A percentile compares a stretch with the other conserved stretches of the same genome.
These are phyloP conservation scores for Myrmecophaga tridactyla DNA, from an alignment of 2,113 vertebrate species.

Conservation along the genomic window DNA sequence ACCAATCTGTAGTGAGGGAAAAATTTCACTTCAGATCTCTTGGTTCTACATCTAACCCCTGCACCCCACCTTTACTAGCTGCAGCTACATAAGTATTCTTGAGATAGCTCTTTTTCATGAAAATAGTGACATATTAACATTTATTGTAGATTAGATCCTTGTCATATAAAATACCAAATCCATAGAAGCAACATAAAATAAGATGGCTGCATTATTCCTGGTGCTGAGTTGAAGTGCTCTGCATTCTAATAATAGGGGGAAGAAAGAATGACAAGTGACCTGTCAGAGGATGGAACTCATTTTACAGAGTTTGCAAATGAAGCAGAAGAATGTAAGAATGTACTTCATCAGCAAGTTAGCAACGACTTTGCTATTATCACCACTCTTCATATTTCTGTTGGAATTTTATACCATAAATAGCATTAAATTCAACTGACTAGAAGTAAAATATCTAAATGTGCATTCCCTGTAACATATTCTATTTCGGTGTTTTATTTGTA, in stretches of 20 bases:
- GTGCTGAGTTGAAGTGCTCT: background rate
- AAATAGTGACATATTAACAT: conserved; percentile 3
- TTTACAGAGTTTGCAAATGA: conserved; percentile 52
- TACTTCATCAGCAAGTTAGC: conserved; percentile 38
- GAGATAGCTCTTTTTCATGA: conserved; percentile 22
- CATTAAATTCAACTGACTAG: conserved; percentile 16
- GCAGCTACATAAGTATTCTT: background rate
- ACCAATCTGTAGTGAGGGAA: background rate
- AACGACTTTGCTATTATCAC: background rate
- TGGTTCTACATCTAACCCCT: background rate
- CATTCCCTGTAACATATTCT: background rate
- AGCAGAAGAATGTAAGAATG: conserved; percentile 6
- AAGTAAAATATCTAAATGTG: conserved; percentile 21
- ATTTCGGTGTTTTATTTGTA: conserved; percentile 55
- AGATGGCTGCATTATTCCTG: background rate
- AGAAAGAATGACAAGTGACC: conserved; percentile 59
- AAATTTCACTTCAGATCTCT: background rate
- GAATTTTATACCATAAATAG: conserved; percentile 44
- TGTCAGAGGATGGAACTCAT: conserved; percentile 32
- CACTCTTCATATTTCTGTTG: background rate
- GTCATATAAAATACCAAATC: conserved; percentile 11
- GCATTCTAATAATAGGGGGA: conserved; percentile 29
- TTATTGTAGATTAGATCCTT: conserved; percentile 22
- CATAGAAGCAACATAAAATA: conserved; percentile 8
- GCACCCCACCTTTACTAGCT: background rate